These are phyloP conservation scores for Noctua janthina DNA, from an alignment of 2,888 invertebrate species.

Conservation along the genomic window DNA sequence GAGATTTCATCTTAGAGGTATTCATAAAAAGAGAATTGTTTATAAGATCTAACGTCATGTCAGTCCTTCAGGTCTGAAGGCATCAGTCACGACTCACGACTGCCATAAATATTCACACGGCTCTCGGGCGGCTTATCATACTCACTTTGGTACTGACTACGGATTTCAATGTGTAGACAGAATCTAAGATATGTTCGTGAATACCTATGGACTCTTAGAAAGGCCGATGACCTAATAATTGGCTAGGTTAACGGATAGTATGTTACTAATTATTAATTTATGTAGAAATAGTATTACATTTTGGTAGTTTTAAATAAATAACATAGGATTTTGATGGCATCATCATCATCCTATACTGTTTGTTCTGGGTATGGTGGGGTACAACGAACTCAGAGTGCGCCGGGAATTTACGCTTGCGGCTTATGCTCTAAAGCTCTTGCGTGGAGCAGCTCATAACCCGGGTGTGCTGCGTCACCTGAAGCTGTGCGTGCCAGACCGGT, in stretches of 20 bases:
- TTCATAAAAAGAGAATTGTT: conserved; percentile 31
- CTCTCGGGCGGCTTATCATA: conserved; percentile 12
- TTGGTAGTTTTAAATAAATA: not conserved
- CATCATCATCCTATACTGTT: too few species aligned
- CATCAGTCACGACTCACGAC: conserved; percentile 10
- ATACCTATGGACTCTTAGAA: not conserved
- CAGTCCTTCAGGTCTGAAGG: not conserved
- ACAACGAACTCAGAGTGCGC: too few species aligned
- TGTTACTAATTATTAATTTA: not conserved
- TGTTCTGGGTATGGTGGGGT: too few species aligned
- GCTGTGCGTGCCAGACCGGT: too few species aligned
- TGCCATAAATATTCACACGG: conserved; percentile 29
- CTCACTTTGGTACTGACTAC: not conserved
- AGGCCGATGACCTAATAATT: not conserved
- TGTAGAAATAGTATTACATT: not conserved
- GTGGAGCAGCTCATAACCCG: too few species aligned
- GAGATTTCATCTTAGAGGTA: not conserved
- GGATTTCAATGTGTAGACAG: conserved; percentile 22
- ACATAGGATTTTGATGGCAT: too few species aligned
- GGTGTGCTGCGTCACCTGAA: too few species aligned
- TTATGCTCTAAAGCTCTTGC: too few species aligned
- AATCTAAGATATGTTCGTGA: conserved; percentile 27
- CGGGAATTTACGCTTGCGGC: too few species aligned
- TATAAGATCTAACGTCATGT: conserved; percentile 1
- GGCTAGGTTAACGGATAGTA: not conserved